These are phyloP conservation scores for Littorina saxatilis DNA, from an alignment of 1,140 invertebrate species.

Conservation along the genomic window DNA sequence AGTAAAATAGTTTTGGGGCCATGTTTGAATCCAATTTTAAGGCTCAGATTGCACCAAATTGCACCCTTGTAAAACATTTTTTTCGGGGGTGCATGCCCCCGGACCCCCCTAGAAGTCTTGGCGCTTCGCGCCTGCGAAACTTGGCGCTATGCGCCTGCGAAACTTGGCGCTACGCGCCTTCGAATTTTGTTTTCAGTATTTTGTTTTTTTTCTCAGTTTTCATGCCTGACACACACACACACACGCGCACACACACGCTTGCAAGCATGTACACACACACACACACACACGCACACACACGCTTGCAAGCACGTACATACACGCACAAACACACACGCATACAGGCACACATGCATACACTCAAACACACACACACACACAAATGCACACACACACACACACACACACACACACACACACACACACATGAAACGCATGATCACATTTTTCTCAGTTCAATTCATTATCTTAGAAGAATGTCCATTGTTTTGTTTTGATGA, in stretches of 20 bases:
- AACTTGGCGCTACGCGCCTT: too few relatives aligned
- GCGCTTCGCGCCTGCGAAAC: too few relatives aligned
- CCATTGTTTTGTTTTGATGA: too few relatives aligned
- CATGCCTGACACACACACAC: conserved; percentile 14
- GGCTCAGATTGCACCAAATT: too few relatives aligned
- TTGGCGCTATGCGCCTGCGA: too few relatives aligned
- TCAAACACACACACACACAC: conserved; percentile 3
- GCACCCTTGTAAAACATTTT: too few relatives aligned
- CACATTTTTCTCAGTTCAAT: background rate
- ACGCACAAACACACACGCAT: conserved; percentile 1
- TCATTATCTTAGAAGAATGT: background rate
- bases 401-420: background rate
- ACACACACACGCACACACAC: background rate
- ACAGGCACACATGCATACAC: background rate
- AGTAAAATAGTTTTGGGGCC: too few relatives aligned
- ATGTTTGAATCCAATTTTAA: too few relatives aligned
- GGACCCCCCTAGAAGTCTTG: too few relatives aligned
- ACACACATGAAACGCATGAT: background rate
- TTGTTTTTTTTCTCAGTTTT: too few relatives aligned
- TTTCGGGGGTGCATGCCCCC: too few relatives aligned
- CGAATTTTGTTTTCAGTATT: too few relatives aligned
- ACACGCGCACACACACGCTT: background rate
- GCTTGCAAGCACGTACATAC: background rate
- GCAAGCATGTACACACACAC: background rate
- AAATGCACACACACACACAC: background rate